Percentiles rank a stretch among this genome's conserved stretches.
phyloP scores from a whole-genome alignment of 2,113 vertebrate genomes.

The Pitta sordida region DNA sequence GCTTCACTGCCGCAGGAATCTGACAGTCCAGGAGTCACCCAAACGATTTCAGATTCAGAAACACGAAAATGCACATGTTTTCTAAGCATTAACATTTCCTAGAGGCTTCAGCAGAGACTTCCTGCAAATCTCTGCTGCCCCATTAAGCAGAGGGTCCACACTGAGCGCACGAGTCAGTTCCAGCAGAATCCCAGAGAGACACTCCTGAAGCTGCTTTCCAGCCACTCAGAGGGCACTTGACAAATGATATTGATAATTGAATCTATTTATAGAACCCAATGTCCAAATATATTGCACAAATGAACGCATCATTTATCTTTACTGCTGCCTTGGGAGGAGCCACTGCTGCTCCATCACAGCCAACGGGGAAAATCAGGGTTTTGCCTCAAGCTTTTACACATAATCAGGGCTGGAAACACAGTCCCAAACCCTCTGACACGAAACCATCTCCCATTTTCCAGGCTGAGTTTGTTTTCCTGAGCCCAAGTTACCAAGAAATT shows the following conservation, averaged over 20 bases:
- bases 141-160: background rate
- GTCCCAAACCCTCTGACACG: background rate
- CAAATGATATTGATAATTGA: background rate
- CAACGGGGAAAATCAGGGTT: rapidly evolving
- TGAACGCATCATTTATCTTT: background rate
- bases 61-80: background rate
- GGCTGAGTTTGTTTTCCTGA: background rate
- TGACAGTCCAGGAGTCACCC: background rate
- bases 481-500: background rate
- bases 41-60: background rate
- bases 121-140: background rate
- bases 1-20: background rate
- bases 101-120: background rate
- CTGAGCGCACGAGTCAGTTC: rapidly evolving
- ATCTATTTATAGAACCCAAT: background rate
- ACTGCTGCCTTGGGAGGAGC: background rate
- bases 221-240: background rate
- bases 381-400: background rate
- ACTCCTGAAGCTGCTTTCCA: background rate
- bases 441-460: background rate
- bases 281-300: background rate
- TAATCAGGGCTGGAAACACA: background rate
- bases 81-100: background rate
- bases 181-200: background rate
- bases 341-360: background rate